Evolutionary conservation across 2,888 invertebrate species (phyloP).

Genomic region (Troglohyphantes excavatus): DNA sequence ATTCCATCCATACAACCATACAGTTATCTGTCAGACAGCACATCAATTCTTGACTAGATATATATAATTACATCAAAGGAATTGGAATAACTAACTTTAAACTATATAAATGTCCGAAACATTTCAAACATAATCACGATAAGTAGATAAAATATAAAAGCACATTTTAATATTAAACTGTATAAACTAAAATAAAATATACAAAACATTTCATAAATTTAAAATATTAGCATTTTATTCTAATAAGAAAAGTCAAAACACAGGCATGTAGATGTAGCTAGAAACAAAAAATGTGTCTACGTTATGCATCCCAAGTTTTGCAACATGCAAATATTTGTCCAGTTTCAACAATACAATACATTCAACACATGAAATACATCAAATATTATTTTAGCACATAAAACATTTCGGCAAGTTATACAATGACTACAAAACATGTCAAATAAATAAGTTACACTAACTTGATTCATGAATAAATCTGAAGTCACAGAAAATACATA

Average conservation of each 20-base stretch:
- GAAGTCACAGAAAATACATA: conserved; percentile 2
- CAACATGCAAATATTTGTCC: not conserved
- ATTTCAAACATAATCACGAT: conserved; percentile 4
- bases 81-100: not conserved
- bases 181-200: not conserved
- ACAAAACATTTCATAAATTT: not conserved
- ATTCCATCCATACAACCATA: conserved; percentile 28
- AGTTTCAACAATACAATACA: conserved; percentile 32
- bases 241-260: conserved; percentile 1
- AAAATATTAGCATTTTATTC: not conserved
- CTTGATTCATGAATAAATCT: conserved; percentile 7
- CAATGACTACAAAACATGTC: conserved; percentile 16
- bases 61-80: conserved; percentile 16
- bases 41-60: conserved; percentile 49
- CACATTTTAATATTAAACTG: conserved; percentile 14
- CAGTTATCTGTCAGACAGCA: conserved; percentile 31
- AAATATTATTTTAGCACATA: not conserved
- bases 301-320: conserved; percentile 1
- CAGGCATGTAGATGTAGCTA: not conserved
- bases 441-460: conserved; percentile 30
- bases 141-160: conserved; percentile 34
- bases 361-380: conserved; percentile 32
- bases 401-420: not conserved
- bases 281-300: conserved; percentile 32
- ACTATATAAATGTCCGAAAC: not conserved